Evolutionary conservation across 1,140 invertebrate genomes (phyloP).

Genomic region (Hestina assimilis): DNA sequence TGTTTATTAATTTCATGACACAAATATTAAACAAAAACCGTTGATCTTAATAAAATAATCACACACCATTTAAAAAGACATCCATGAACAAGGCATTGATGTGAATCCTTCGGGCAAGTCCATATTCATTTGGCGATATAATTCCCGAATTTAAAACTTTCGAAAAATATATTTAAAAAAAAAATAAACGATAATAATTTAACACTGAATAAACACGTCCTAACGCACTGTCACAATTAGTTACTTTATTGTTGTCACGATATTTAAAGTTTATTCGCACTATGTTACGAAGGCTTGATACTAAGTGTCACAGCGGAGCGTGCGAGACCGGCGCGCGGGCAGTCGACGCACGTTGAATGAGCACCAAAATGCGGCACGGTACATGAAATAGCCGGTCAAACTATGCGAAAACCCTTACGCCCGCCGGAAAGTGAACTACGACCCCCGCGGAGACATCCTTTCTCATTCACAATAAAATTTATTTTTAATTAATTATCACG

Average conservation of each 20-base stretch:
- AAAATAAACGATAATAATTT: conserved; percentile 34
- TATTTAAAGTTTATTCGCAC: conserved; percentile 29
- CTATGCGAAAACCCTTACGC: conserved; percentile 75
- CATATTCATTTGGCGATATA: conserved; percentile 68
- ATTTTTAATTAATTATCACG: neutral
- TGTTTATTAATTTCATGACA: conserved; percentile 18
- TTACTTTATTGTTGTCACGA: conserved; percentile 18
- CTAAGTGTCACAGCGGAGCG: conserved; percentile 52
- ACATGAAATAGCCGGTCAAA: conserved; percentile 74
- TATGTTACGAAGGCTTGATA: conserved; percentile 18
- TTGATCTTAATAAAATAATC: conserved; percentile 34
- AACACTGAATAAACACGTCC: conserved; percentile 50
- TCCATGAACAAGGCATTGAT: conserved; percentile 77
- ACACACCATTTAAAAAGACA: conserved; percentile 77
- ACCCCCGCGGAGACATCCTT: conserved; percentile 51
- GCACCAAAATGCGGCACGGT: conserved; percentile 67
- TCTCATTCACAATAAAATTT: neutral
- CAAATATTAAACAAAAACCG: conserved; percentile 7
- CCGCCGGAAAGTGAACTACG: conserved; percentile 53
- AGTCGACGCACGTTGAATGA: conserved; percentile 70
- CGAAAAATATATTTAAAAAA: conserved; percentile 29
- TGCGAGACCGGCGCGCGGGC: conserved; percentile 68
- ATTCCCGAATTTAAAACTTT: conserved; percentile 39
- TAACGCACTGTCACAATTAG: conserved; percentile 20
- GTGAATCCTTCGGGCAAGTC: conserved; percentile 68